Evolutionary conservation across 2,113 vertebrate genomes (phyloP).

Genomic region (Rousettus leschenaultii): DNA sequence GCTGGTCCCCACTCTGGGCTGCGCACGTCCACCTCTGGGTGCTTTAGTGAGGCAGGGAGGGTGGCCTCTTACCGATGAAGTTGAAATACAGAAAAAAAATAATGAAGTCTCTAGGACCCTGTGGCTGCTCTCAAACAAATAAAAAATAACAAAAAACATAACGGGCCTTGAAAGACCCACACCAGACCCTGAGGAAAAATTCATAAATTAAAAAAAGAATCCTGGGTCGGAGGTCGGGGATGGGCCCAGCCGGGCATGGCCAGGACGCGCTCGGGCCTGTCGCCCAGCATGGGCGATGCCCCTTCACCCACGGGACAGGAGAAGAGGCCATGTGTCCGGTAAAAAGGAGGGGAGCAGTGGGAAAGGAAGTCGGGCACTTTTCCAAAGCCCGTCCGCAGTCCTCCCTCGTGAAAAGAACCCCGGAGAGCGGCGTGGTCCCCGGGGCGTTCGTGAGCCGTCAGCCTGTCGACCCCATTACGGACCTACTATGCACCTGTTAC

Average conservation of each 20-base stretch:
- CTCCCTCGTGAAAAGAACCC: neutral
- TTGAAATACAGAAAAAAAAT: neutral
- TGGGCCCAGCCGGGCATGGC: fast-evolving
- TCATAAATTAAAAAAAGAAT: neutral
- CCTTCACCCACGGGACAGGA: neutral
- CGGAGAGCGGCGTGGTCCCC: neutral
- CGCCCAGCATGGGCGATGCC: too few relatives aligned
- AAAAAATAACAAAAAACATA: neutral
- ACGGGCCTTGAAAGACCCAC: neutral
- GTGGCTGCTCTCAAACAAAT: neutral
- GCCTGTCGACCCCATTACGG: fast-evolving
- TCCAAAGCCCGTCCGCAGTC: neutral
- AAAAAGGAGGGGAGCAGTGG: neutral
- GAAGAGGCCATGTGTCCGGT: neutral
- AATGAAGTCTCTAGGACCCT: neutral
- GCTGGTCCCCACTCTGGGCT: fast-evolving
- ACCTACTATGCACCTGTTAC: fast-evolving
- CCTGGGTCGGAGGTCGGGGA: neutral
- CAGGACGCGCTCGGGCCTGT: neutral
- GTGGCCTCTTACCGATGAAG: neutral
- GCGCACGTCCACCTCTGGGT: neutral
- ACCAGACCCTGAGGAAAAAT: neutral
- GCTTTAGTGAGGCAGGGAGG: neutral
- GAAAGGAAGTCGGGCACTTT: neutral
- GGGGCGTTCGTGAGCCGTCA: fast-evolving